Base-by-base conservation (phyloP, 2,888 invertebrate genomes). In the Rotaria socialis region DNA sequence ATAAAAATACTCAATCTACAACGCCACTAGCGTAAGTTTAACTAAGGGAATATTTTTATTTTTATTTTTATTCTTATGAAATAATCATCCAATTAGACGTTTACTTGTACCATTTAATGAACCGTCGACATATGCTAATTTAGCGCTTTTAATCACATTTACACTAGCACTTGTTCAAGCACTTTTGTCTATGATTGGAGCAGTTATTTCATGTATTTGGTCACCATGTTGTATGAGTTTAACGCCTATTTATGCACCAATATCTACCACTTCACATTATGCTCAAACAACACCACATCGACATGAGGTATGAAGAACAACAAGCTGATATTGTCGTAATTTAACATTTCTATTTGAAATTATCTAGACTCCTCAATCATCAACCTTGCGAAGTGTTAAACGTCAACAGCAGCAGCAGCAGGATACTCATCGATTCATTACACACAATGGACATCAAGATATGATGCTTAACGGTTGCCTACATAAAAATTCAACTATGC, bases 111-210 rank as follows among this genome's bases (percentile, higher is more conserved):
- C 80, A 47, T 47, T 47, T n/a, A 14, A 80, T 41, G 80, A 80
- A 47, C 47, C 80, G 35, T 35, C 67, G 24, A 80, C 80, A 47
- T 80, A 47, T 47, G 47, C 7, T n/a, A 80, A 43, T 47, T 80
- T 80, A 80, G 80, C 80, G 24, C n/a, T 80, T n/a, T n/a, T 80
- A 47, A 47, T 80, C n/a, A 80, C 47, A 47, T 47, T 80, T n/a
- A 80, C 80, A 80, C 14, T 80, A 14, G 80, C 80, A 10, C 47
- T 80, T n/a, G 80, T 80, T 80, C 80, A 80, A 80, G 24, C 80
- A 47, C 47, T 80, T n/a, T 11, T 80, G 35, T 80, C 80, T 1
- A 43, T 80, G 8, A 80, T 80, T 47, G 80, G 80, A 10, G 24
- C 80, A n/a, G 80, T 80, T 47, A 80, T 80, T n/a, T 80, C 80